Conservation (phyloP, 1,140 invertebrate species). For the Rhopalosiphum padi region DNA sequence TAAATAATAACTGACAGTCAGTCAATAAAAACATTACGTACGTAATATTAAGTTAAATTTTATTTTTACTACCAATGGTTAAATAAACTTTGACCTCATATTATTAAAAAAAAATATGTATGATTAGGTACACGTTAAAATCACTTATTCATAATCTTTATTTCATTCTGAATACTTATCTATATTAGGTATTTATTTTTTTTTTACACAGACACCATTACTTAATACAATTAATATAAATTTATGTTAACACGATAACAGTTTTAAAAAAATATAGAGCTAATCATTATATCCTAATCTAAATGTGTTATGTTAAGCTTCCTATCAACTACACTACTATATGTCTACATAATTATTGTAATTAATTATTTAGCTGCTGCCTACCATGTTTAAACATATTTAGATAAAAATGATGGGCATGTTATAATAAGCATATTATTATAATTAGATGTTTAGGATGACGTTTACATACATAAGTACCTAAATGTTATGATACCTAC, state of each 20-base stretch:
- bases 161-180: neutral
- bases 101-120: neutral
- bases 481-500: neutral
- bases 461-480: neutral
- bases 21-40: too few species aligned
- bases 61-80: neutral
- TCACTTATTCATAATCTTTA: neutral
- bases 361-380: neutral
- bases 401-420: neutral
- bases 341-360: neutral
- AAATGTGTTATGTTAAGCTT: neutral
- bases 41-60: neutral
- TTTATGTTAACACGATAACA: neutral
- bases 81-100: neutral
- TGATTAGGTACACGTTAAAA: neutral
- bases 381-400: neutral
- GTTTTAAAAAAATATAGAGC: neutral
- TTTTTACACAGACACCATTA: neutral
- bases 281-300: neutral
- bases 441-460: slow-evolving; percentile 2
- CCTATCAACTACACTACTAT: neutral
- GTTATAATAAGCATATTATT: slow-evolving; percentile 12
- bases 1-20: neutral
- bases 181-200: neutral
- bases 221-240: neutral